phyloP scores from a whole-genome alignment of 2,797 vertebrate genomes.

The Setipinna tenuifilis region DNA sequence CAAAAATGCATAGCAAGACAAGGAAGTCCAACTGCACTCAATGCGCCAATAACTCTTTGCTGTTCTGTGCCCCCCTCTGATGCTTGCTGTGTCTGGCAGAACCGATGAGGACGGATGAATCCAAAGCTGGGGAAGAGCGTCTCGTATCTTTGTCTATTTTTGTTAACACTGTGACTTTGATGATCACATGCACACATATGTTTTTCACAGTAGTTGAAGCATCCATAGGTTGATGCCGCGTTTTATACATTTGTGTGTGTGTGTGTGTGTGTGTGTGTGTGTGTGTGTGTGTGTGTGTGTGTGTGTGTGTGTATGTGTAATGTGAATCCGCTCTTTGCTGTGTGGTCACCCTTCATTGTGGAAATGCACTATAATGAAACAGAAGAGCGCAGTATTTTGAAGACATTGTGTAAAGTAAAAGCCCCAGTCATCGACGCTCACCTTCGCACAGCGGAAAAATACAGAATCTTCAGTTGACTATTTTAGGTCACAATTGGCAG shows the following conservation, averaged over 20 bases:
- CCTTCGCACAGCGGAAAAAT: neutral
- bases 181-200: constrained; percentile 34
- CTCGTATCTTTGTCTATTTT: constrained; percentile 49
- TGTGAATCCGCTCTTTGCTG: constrained; percentile 48
- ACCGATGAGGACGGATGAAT: neutral
- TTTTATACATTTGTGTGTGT: constrained; percentile 32
- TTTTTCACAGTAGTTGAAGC: constrained; percentile 18
- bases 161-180: constrained; percentile 52
- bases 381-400: constrained; percentile 40
- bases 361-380: constrained; percentile 55
- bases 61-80: neutral
- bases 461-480: neutral
- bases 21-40: constrained; percentile 19
- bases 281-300: neutral
- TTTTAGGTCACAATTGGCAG: neutral
- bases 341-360: constrained; percentile 52
- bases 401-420: constrained; percentile 27
- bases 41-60: constrained; percentile 23
- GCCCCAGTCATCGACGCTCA: neutral
- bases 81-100: constrained; percentile 1
- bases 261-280: neutral
- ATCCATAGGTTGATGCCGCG: neutral
- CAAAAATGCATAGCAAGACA: constrained; percentile 24
- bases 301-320: constrained; percentile 43
- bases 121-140: constrained; percentile 26